Evolutionary conservation across 2,888 invertebrate species (phyloP), one percentile per base, ranked within the genome.

Genomic region (Thyatira batis): DNA sequence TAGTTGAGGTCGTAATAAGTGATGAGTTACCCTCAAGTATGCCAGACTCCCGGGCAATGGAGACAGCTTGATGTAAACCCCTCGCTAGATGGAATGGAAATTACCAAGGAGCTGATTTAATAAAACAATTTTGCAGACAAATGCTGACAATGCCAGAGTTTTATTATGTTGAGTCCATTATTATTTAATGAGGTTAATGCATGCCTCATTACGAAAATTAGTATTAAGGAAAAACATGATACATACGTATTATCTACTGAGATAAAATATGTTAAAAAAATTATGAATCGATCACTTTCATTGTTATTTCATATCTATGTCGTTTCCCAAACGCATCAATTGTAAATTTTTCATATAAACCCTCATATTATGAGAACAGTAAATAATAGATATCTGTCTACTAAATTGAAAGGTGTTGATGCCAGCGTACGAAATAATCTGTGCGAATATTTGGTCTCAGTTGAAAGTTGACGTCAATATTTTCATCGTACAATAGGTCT

Each of bases 401-500:
- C 39, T 17, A 17, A 33, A 39, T n/a, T 39, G 6, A 61, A 71
- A 67, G 67, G 66, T 67, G 65, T 65, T 65, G 69, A 74, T 68
- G 69, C 65, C 69, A 73, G 73, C 70, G 65, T 71, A 73, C 51
- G 61, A 72, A 71, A 76, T 71, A 69, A 76, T 74, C 69, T 68
- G 60, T 63, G 17, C 27, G 67, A 69, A 71, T 58, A 69, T 73
- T 78, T 69, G 64, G 59, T 50, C 56, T 58, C 63, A 71, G 39
- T 76, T 70, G 71, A 72, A 80, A 76, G 63, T 72, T 71, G 61
- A 59, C 68, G 69, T 73, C 71, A 75, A 80, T 82, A 78, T 77
- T 79, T 80, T 78, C 71, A 67, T 71, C 65, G 67, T 61, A 78
- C 76, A 78, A 78, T 76, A 70, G 71, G 63, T 69, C 69, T 67